phyloP scores from a whole-genome alignment of 2,113 vertebrate species.

The Thomomys bottae region DNA sequence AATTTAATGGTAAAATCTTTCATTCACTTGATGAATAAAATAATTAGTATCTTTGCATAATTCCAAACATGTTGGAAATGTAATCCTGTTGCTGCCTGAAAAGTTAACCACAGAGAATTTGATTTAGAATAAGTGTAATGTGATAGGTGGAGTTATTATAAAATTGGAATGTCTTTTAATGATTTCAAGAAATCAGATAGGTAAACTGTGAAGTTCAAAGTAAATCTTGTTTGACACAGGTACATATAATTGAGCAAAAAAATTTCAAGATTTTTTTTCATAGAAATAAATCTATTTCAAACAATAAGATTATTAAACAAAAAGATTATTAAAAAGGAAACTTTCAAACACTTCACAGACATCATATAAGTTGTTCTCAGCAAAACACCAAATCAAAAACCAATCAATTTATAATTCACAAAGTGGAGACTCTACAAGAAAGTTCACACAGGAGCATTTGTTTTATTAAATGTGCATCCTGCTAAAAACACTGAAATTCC shows the following conservation, averaged over 20 bases:
- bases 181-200: constrained; percentile 49
- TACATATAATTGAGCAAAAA: not conserved
- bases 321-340: constrained; percentile 57
- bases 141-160: not conserved
- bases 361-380: not conserved
- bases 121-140: constrained; percentile 18
- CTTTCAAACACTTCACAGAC: not conserved
- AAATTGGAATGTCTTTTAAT: not conserved
- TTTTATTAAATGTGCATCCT: not conserved
- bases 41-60: constrained; percentile 30
- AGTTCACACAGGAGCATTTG: not conserved
- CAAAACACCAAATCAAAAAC: not conserved
- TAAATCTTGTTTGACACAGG: not conserved
- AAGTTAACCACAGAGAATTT: not conserved
- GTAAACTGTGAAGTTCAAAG: constrained; percentile 28
- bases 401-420: not conserved
- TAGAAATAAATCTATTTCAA: constrained; percentile 35
- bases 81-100: constrained; percentile 28
- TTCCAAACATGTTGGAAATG: not conserved
- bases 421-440: not conserved
- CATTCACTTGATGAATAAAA: constrained; percentile 37
- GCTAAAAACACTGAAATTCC: constrained; percentile 38
- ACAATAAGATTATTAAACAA: constrained; percentile 20
- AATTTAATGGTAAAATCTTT: constrained; percentile 54
- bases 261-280: constrained; percentile 34